Percentiles rank a stretch among this genome's conserved stretches.
Evolutionary conservation across 2,113 vertebrate species (phyloP).

Genomic region (Eretmochelys imbricata): DNA sequence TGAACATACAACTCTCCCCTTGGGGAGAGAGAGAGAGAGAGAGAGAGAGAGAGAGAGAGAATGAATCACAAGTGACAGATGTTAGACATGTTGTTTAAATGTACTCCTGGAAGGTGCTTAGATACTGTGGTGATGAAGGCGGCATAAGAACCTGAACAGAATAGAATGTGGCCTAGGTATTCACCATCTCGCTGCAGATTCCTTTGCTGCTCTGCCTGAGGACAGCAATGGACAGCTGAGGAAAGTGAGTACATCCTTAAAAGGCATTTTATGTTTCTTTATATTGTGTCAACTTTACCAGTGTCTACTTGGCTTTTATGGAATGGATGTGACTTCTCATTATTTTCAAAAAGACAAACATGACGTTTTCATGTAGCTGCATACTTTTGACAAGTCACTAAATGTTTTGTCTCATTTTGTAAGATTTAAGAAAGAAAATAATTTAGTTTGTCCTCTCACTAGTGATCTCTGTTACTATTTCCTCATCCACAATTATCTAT

Average conservation of each 20-base stretch:
- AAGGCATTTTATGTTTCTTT: background rate
- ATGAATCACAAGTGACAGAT: background rate
- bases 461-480: background rate
- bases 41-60: too few relatives aligned
- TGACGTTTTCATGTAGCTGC: background rate
- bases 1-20: too few relatives aligned
- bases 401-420: background rate
- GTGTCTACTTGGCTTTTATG: background rate
- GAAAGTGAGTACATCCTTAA: background rate
- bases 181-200: background rate
- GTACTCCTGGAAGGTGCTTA: background rate
- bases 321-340: background rate
- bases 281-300: background rate
- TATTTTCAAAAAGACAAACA: background rate
- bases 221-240: accelerated
- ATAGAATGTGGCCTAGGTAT: background rate
- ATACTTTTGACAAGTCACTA: background rate
- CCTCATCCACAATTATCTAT: background rate
- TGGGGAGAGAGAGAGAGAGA: background rate
- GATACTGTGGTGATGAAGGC: background rate
- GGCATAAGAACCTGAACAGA: background rate
- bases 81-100: background rate
- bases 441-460: background rate
- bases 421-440: background rate
- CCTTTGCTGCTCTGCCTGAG: background rate